Base-by-base conservation (phyloP, 2,113 vertebrate genomes). In the Rissa tridactyla region DNA sequence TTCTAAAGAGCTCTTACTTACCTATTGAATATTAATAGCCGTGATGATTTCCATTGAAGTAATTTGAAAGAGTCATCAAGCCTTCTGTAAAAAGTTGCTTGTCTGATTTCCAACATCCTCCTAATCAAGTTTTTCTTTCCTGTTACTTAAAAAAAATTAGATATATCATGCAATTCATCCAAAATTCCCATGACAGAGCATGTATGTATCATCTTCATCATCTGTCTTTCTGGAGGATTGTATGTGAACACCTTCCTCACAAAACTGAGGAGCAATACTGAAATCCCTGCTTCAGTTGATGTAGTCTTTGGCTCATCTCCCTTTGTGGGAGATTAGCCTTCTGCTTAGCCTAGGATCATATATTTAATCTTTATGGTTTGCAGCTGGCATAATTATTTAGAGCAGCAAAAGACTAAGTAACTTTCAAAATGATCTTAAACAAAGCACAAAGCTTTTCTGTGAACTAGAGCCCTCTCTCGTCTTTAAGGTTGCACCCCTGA, bases 1-100 rank as follows among this genome's bases (percentile, higher is more conserved):
- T 96, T 85, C 86, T 88, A 22, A 84, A 85, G 30, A 85, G 65
- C 61, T 95, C 69, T 95, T 57, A 83, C 46, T 79, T 87, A 82
- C 54, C n/a, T 94, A 72, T 69, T 92, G 77, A 94, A 87, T 96
- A 94, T 92, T 94, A 96, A 94, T 90, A 94, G 44, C 66, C 32
- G 14, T 51, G 49, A 84, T 81, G 61, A 96, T 61, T 89, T 95
- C 70, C 79, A 79, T 29, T 89, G 65, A 92, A 91, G 44, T 76
- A 69, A 92, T 79, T 89, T 82, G 75, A 61, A 91, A 89, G 82
- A 91, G 54, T 76, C 13, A 13, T 89, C 89, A 94, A 47, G 49
- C 15, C 4, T 76, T 76, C 84, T 85, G 81, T 80, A 80, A 77
- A 87, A 92, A 58, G 86, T 94, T 90, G 22, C 44, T 91, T 79